Evolutionary conservation across 2,113 vertebrate genomes (phyloP).

Genomic region (Paramormyrops kingsleyae): DNA sequence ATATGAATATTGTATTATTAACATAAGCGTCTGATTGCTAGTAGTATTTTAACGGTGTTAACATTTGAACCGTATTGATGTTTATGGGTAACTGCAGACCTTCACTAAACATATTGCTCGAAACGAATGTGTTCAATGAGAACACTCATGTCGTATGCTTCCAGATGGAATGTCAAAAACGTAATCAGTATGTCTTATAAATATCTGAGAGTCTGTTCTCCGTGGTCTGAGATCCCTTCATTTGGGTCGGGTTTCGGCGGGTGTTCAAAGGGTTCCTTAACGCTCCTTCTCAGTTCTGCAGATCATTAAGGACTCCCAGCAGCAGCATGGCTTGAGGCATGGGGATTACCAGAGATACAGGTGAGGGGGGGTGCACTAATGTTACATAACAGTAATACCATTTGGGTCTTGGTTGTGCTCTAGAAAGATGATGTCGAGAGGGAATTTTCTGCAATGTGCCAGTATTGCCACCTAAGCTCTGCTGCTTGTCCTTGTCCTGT

Average conservation of each 20-base stretch:
- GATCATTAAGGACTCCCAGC: conserved; percentile 96
- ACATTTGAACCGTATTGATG: neutral
- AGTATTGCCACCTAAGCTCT: neutral
- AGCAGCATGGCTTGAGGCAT: conserved; percentile 92
- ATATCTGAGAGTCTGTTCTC: neutral
- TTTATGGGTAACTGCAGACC: neutral
- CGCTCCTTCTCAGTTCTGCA: conserved; percentile 72
- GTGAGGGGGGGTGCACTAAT: conserved; percentile 51
- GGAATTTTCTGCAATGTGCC: neutral
- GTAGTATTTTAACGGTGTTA: neutral
- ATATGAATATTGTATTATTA: neutral
- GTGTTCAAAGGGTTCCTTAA: conserved; percentile 53
- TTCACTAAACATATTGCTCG: neutral
- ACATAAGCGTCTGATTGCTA: neutral
- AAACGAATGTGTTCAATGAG: neutral
- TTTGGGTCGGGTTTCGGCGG: neutral
- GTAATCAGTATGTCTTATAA: neutral
- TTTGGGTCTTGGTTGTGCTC: neutral
- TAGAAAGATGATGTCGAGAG: neutral
- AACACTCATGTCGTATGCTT: neutral
- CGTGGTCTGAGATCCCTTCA: neutral
- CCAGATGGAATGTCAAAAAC: neutral
- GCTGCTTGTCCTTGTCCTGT: neutral
- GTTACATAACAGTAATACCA: neutral
- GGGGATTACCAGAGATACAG: conserved; percentile 98